A percentile compares a stretch with the other conserved stretches of the same genome.
Evolutionary conservation across 2,888 invertebrate species (phyloP).

Genomic region (Choristoneura rosaceana): DNA sequence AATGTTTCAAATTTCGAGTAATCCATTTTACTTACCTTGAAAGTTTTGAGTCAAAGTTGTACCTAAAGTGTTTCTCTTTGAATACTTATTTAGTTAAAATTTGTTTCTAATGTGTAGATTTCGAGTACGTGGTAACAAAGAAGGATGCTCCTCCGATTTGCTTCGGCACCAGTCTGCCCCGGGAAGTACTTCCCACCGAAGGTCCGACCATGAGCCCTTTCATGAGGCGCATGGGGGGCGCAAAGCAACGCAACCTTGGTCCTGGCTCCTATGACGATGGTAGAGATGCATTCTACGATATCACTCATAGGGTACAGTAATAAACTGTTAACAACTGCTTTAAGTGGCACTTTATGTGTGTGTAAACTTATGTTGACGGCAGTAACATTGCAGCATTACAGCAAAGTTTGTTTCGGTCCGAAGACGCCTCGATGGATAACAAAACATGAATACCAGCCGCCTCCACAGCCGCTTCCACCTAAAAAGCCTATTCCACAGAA

Average conservation of each 20-base stretch:
- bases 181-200: constrained; percentile 74
- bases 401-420: constrained; percentile 67
- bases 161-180: constrained; percentile 78
- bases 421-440: constrained; percentile 68
- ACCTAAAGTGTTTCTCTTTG: no score
- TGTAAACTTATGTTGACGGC: no score
- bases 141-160: constrained; percentile 75
- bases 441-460: constrained; percentile 77
- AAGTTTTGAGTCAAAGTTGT: no score
- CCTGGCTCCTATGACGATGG: constrained; percentile 66
- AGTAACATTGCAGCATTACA: constrained; percentile 61
- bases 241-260: constrained; percentile 65
- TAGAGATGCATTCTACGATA: constrained; percentile 69
- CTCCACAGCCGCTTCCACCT: constrained; percentile 58
- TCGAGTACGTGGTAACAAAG: constrained; percentile 84
- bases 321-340: no score
- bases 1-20: no score
- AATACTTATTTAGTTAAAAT: background rate
- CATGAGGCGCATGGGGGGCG: constrained; percentile 69
- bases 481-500: constrained; percentile 56
- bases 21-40: no score
- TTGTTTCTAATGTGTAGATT: constrained; percentile 65
- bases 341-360: no score
- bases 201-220: constrained; percentile 77
- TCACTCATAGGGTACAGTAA: constrained; percentile 63